These are phyloP conservation scores for Cyanistes caeruleus DNA, from an alignment of 2,113 vertebrate species.

Conservation along the genomic window DNA sequence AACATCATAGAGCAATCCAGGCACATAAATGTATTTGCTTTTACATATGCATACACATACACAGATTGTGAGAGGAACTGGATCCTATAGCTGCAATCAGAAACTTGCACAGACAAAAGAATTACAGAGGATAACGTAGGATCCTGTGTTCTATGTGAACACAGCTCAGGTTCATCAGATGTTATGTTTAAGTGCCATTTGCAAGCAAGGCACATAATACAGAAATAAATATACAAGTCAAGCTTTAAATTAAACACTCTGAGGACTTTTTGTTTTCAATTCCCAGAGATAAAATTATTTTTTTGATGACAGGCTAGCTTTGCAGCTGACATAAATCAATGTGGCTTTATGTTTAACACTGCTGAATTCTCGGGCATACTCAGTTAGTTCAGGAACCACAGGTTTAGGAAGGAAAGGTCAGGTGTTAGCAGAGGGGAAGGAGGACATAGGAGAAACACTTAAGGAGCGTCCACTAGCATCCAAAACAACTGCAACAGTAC, in stretches of 20 bases:
- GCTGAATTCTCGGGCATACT: neutral
- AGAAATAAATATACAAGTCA: conserved; percentile 2
- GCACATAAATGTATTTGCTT: neutral
- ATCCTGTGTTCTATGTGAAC: neutral
- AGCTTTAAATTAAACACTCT: neutral
- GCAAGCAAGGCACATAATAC: neutral
- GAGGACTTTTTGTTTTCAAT: neutral
- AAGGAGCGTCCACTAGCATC: neutral
- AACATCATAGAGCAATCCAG: neutral
- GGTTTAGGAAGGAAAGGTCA: neutral
- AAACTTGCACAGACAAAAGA: neutral
- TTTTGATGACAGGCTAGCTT: neutral
- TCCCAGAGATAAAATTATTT: neutral
- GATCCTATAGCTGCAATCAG: neutral
- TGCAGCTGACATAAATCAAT: neutral
- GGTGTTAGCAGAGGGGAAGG: neutral
- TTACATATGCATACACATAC: neutral
- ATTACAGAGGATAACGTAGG: neutral
- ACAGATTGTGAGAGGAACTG: neutral
- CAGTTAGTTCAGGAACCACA: neutral
- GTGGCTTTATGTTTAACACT: neutral
- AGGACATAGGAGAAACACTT: neutral
- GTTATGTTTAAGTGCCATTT: neutral
- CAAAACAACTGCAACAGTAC: neutral
- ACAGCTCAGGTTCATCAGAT: neutral